Evolutionary conservation across 1,140 invertebrate species (phyloP), one percentile per base, ranked within the genome.

Genomic region (Drosophila sp.): DNA sequence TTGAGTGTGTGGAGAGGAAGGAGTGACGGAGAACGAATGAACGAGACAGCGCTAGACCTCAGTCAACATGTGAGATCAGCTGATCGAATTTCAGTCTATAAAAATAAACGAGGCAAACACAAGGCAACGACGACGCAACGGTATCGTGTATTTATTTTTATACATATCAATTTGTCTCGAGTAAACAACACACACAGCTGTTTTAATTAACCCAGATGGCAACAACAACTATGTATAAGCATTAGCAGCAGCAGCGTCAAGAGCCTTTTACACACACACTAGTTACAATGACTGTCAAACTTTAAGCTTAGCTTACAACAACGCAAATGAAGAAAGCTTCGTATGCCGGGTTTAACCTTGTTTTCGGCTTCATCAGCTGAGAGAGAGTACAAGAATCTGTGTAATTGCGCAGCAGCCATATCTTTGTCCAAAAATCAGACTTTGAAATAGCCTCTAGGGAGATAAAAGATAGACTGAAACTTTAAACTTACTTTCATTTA

Each of bases 141-240:
- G 62, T 57, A 55, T 77, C 65, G 69, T 17, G 17, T 70, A 83
- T 83, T 79, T 83, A 79, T 79, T 79, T 72, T 61, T 78, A 75
- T 68, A 65, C 69, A 65, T 72, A 27, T 57, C 56, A 56, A 63
- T 41, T 58, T 17, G 54, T 66, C 57, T 61, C 68, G 64, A 73
- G 57, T 72, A 66, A 67, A 60, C 58, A 64, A 60, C 58, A 64
- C 64, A 66, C 67, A 82, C 83, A 87, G 83, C 83, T 87, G 83
- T 89, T 84, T 87, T 80, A 83, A 87, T 89, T 87, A 89, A 83
- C 83, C 72, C 76, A 87, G 80, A 87, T 77, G 76, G 71, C 69
- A 71, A 77, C 41, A 75, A 63, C 66, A 71, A 71, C 44, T 17
- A 17, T 17, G 17, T 17, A 17, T 17, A 17, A 17, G 17, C 17